Conservation (phyloP, 2,113 vertebrate species). For the Chaenocephalus aceratus region DNA sequence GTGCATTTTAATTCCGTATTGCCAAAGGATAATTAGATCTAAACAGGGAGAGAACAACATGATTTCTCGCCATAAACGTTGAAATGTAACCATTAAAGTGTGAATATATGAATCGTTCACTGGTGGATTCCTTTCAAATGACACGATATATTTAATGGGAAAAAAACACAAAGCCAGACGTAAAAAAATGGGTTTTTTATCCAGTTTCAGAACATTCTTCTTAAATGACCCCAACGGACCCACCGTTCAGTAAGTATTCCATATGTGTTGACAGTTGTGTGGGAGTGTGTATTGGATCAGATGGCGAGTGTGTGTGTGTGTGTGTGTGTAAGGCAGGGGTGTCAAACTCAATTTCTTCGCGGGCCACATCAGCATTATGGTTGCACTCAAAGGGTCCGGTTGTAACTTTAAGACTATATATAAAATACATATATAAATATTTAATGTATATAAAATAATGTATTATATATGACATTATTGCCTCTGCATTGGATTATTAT, state of each 20-base stretch:
- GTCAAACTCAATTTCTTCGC: too few species aligned
- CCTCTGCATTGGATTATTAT: too few species aligned
- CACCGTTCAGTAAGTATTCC: background rate
- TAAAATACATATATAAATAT: too few species aligned
- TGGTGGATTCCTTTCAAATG: background rate
- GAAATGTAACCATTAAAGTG: background rate
- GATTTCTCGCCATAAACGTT: background rate
- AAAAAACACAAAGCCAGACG: too few species aligned
- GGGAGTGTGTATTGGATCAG: conserved; percentile 14
- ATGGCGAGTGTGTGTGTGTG: background rate
- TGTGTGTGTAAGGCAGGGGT: too few species aligned
- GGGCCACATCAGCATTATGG: too few species aligned
- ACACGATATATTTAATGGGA: background rate
- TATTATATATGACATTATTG: too few species aligned
- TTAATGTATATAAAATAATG: too few species aligned
- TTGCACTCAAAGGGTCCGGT: too few species aligned
- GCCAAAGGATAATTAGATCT: background rate
- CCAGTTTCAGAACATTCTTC: background rate
- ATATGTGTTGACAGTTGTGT: conserved; percentile 7
- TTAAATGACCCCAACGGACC: background rate
- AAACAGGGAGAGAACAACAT: background rate
- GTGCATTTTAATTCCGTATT: background rate
- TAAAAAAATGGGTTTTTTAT: background rate
- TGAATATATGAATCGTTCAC: background rate
- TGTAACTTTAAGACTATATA: too few species aligned